Base-by-base conservation (phyloP, 2,113 vertebrate species). In the Petroica traversi region DNA sequence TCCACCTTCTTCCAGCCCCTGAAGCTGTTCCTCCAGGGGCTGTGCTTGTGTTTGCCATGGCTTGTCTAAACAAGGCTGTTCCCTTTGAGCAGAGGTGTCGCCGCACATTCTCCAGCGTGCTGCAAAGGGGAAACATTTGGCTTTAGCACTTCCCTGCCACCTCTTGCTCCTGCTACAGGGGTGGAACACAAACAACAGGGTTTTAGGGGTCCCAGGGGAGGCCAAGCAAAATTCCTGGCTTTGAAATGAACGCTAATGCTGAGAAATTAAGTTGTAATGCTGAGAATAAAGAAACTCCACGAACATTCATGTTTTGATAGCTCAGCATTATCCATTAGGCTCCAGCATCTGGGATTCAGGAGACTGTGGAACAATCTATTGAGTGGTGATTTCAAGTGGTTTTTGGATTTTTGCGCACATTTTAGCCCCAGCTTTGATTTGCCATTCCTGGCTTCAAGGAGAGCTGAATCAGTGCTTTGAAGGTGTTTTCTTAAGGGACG, bases 191-290 rank as follows among this genome's bases (percentile, higher is more conserved):
- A 96, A 91, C 89, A 91, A 8, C 26, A 94, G 88, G 81, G 52
- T 87, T 97, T 98, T 97, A 97, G 95, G 71, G 75, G 48, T 82
- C 97, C 84, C 48, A 4, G 78, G 93, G 91, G 97, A 96, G 82
- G 82, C 76, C 5, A 24, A 84, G 84, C 77, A 80, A 94, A 95
- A 92, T 81, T 96, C 86, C 78, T 46, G 88, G 29, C 92, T 94
- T 93, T 95, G 96, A 92, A 97, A 96, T 63, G 75, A 93, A 62
- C 14, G 17, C 77, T 91, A 94, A 91, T 78, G 82, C 67, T 38
- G 78, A 94, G 89, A 97, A 96, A 97, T 29, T 8, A 20, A 40
- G 43, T 90, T 43, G 5, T 63, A 49, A 34, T 24, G 68, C 71
- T 91, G 82, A 91, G 77, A 66, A 1, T 57, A 74, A 81, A 84